Base-by-base conservation (phyloP, 2,113 vertebrate species). In the Lipophrys pholis region DNA sequence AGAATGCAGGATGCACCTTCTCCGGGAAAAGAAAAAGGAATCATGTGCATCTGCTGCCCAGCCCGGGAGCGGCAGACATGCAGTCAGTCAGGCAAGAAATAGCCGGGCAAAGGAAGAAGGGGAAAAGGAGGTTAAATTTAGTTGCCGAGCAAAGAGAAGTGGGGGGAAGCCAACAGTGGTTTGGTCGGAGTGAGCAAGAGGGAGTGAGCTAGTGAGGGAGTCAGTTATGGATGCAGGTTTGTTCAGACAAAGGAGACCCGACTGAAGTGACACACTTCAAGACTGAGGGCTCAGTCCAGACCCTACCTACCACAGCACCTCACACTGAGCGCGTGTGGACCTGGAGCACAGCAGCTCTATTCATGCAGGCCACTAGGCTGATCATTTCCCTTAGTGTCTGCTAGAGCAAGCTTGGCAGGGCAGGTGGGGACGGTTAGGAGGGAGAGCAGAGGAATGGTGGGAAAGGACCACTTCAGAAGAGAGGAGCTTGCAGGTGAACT, bases 1-100 rank as follows among this genome's bases (percentile, higher is more conserved):
- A 65, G 43, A 79, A 88, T 84, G 89, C 87, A 92, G 83, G 85
- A 91, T 91, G 89, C 90, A 87, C 63, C 73, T 81, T 75, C 59
- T 64, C 75, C 75, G 66, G 69, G 67, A 75, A 76, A 73, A 69
- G 73, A 76, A 73, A 68, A 81, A n/a, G 42, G 59, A 74, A 68
- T 70, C 48, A 58, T 88, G 87, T 87, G 83, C 84, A 87, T 86
- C 87, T 84, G 85, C 90, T 88, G 87, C 82, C 72, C 65, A 79
- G 88, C 72, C 84, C 42, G 67, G 73, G 57, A 76, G 62, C 52
- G 83, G 80, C 88, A 83, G 83, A 87, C 92, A 93, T 94, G 93
- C 93, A 90, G 85, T 75, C 76, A 81, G 66, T 81, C 81, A 85
- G 81, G 80, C 80, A 86, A 57, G 78, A 54, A 55, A 65, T 73